Conservation (phyloP, 2,113 vertebrate species). For the Balaenoptera acutorostrata region DNA sequence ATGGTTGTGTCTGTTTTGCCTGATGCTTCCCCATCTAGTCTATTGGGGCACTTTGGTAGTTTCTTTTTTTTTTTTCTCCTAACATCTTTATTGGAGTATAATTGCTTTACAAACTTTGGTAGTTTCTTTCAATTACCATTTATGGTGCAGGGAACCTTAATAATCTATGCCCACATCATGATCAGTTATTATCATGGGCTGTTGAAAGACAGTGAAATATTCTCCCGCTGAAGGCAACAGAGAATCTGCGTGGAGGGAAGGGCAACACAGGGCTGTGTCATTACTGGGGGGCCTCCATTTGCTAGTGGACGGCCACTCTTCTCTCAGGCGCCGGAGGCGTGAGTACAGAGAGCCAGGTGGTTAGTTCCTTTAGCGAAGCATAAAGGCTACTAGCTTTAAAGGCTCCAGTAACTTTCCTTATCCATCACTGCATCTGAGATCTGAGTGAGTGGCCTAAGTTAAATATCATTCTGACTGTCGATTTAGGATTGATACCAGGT, state of each 20-base stretch:
- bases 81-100: too few species aligned
- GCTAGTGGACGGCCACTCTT: neutral
- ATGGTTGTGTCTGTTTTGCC: neutral
- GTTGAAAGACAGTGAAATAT: neutral
- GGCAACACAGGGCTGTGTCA: neutral
- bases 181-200: neutral
- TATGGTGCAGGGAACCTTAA: neutral
- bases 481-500: neutral
- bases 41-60: neutral
- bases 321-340: neutral
- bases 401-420: neutral
- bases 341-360: neutral
- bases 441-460: neutral
- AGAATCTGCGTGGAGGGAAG: neutral
- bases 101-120: neutral
- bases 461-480: neutral
- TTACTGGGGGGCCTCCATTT: fast-evolving
- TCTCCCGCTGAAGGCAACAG: neutral
- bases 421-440: neutral
- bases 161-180: neutral
- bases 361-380: neutral
- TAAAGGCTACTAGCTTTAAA: neutral
- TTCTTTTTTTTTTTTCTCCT: neutral
- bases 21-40: neutral
- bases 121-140: neutral